These are phyloP conservation scores for Drosophila paranaensis DNA, from an alignment of 2,888 invertebrate genomes.

Conservation along the genomic window DNA sequence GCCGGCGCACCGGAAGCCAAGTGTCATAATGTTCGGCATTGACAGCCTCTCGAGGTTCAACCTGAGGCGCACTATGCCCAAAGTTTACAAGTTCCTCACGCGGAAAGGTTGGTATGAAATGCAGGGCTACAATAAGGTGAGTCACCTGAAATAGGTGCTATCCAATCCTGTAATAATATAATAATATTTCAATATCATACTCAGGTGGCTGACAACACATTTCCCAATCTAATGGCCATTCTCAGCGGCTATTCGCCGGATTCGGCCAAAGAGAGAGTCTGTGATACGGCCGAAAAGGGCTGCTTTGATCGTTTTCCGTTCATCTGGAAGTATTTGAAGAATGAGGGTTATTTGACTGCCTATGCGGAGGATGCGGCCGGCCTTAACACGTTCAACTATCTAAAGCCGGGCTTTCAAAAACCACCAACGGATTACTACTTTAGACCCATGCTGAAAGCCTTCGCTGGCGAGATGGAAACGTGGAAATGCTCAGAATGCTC, in stretches of 20 bases:
- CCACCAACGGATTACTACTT: conserved; percentile 92
- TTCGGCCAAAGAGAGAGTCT: conserved; percentile 84
- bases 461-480: conserved; percentile 85
- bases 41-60: conserved; percentile 93
- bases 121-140: conserved; percentile 89
- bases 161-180: neutral
- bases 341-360: conserved; percentile 89
- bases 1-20: conserved; percentile 52
- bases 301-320: conserved; percentile 89
- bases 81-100: conserved; percentile 88
- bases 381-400: conserved; percentile 87
- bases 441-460: conserved; percentile 89
- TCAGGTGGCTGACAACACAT: conserved; percentile 93
- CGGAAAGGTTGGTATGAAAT: conserved; percentile 88
- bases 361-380: conserved; percentile 90
- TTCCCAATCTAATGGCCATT: conserved; percentile 93
- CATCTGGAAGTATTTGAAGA: conserved; percentile 90
- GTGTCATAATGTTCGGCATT: conserved; percentile 89
- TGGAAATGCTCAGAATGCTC: conserved; percentile 64
- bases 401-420: conserved; percentile 88
- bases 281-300: conserved; percentile 85
- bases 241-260: conserved; percentile 88
- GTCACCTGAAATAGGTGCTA: neutral
- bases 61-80: conserved; percentile 90
- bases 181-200: neutral